Evolutionary conservation across 2,888 invertebrate species (phyloP), one percentile per base, ranked within the genome.

Genomic region (Drosophila ezoana): DNA sequence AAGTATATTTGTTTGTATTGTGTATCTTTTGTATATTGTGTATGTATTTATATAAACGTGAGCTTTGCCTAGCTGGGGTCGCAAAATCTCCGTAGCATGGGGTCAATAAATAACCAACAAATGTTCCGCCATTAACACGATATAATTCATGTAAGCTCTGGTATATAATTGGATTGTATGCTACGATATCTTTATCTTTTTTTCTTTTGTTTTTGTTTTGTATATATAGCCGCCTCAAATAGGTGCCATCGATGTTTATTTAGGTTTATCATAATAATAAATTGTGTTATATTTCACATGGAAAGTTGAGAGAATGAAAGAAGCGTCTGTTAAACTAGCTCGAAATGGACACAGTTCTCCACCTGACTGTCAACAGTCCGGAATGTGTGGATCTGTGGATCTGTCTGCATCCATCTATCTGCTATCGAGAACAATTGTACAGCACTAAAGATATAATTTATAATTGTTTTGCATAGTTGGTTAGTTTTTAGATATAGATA

Each of bases 391-490:
- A n/a, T n/a, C 61, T 45, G 40, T 60, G 60, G 52, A 44, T 28
- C 40, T 13, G 23, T 9, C 2, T 18, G 16, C 18, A 45, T 47
- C 40, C 64, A 45, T 20, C 40, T 56, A 72, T 70, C 72, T 58
- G 73, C 71, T 58, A 73, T 73, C 53, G 66, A 66, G 66, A 79
- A 82, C 64, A 80, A 78, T 64, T 79, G 63, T 74, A 76, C 68
- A 83, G 56, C 44, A 32, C 20, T 49, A 69, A 28, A 41, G 60
- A 57, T 45, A 64, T 59, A 66, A 54, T 52, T 38, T 45, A 41
- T 56, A 48, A 28, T 28, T 32, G n/a, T 44, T 44, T 54, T 64
- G 71, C 56, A 51, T 67, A 66, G 49, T 66, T 65, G 10, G 10
- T 49, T 35, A 38, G 37, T 14, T 28, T 38, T 14, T 1, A 51